Evolutionary conservation across 2,113 vertebrate species (phyloP).

Genomic region (Mormoops blainvillei): DNA sequence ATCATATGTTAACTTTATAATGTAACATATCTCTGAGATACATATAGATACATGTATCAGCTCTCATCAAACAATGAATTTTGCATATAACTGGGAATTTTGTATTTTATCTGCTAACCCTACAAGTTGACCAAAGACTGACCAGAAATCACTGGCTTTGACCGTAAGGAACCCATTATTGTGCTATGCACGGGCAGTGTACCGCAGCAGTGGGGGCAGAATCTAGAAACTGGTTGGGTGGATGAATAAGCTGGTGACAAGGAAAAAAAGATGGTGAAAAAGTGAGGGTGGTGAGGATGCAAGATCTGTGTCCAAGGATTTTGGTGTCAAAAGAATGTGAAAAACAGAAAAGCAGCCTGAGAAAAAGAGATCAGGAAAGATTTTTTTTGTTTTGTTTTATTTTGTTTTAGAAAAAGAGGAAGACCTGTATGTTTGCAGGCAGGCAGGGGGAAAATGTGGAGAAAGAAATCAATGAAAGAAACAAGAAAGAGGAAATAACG

Average conservation of each 20-base stretch:
- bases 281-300: neutral
- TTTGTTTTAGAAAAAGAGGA: conserved; percentile 7
- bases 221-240: neutral
- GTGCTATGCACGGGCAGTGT: neutral
- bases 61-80: no score
- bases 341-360: neutral
- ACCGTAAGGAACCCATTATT: neutral
- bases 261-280: neutral
- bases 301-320: neutral
- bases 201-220: neutral
- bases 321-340: neutral
- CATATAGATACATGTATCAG: neutral
- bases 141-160: neutral
- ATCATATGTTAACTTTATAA: no score
- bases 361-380: neutral
- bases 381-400: neutral
- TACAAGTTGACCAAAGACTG: neutral
- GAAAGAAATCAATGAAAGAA: neutral
- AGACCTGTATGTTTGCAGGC: neutral
- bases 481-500: neutral
- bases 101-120: neutral
- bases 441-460: neutral
- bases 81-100: neutral
- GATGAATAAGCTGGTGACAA: neutral
- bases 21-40: neutral